Evolutionary conservation across 2,888 invertebrate genomes (phyloP).

Genomic region (Crocallis elinguaria): DNA sequence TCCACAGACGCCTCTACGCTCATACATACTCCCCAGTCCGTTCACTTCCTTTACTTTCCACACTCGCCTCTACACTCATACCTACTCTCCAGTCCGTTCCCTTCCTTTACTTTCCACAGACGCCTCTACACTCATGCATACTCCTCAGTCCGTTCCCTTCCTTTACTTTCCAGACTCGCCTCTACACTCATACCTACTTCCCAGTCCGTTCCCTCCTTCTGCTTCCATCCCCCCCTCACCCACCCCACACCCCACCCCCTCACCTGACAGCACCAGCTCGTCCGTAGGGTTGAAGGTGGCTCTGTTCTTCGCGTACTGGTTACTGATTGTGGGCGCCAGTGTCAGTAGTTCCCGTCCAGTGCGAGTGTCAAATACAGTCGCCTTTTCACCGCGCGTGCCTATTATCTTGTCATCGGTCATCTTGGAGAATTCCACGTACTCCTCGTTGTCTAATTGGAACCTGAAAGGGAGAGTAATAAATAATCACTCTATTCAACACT

Average conservation of each 20-base stretch:
- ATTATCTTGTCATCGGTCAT: slow-evolving; percentile 93
- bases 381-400: slow-evolving; percentile 93
- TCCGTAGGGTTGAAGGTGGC: slow-evolving; percentile 98
- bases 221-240: not conserved
- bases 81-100: no score
- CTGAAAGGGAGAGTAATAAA: slow-evolving; percentile 68
- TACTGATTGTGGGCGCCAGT: slow-evolving; percentile 92
- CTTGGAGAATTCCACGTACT: slow-evolving; percentile 96
- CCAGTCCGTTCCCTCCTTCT: no score
- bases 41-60: no score
- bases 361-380: slow-evolving; percentile 94
- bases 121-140: no score
- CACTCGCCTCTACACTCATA: no score
- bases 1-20: no score
- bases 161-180: no score
- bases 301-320: slow-evolving; percentile 96
- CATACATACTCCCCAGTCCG: no score
- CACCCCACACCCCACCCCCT: slow-evolving; percentile 3
- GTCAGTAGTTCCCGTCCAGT: slow-evolving; percentile 90
- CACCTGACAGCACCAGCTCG: slow-evolving; percentile 94
- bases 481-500: no score
- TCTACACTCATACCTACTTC: no score
- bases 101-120: no score
- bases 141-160: no score
- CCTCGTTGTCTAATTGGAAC: slow-evolving; percentile 91